phyloP scores from a whole-genome alignment of 2,888 invertebrate genomes.

The Cheilosia urbana region DNA sequence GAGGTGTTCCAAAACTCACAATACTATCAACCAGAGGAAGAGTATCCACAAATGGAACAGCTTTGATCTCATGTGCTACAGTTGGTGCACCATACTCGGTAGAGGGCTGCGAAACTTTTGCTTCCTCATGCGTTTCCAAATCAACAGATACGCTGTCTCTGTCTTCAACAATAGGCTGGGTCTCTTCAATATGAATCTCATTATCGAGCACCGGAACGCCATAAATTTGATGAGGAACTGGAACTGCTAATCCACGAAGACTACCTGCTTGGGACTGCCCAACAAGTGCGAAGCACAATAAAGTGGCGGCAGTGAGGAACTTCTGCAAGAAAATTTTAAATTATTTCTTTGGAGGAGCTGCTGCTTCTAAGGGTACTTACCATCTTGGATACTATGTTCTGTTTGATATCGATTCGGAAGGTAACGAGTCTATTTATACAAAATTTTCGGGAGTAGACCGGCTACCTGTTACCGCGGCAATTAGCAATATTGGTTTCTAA shows the following conservation, averaged over 20 bases:
- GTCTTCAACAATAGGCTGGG: background rate
- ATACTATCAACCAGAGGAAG: constrained; percentile 20
- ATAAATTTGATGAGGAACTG: constrained; percentile 45
- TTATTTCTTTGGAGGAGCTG: background rate
- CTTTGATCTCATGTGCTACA: constrained; percentile 1
- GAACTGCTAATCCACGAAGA: constrained; percentile 62
- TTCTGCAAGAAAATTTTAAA: constrained; percentile 37
- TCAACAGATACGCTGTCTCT: background rate
- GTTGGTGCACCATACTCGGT: constrained; percentile 27
- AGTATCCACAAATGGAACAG: constrained; percentile 15
- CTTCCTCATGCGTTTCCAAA: background rate
- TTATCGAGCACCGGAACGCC: constrained; percentile 40
- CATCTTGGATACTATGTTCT: constrained; percentile 62
- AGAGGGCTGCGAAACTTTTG: background rate
- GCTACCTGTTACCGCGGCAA: background rate
- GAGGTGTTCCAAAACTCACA: constrained; percentile 14
- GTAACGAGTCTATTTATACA: constrained; percentile 50
- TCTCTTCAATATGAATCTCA: constrained; percentile 20
- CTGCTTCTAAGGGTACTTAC: constrained; percentile 51
- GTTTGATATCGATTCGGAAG: constrained; percentile 40
- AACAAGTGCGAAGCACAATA: constrained; percentile 65
- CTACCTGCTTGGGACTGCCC: constrained; percentile 69
- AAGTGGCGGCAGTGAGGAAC: constrained; percentile 67
- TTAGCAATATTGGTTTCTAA: background rate
- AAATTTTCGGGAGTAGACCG: constrained; percentile 5